Conservation (phyloP, 2,888 invertebrate species). For the Ypsolopha sequella region DNA sequence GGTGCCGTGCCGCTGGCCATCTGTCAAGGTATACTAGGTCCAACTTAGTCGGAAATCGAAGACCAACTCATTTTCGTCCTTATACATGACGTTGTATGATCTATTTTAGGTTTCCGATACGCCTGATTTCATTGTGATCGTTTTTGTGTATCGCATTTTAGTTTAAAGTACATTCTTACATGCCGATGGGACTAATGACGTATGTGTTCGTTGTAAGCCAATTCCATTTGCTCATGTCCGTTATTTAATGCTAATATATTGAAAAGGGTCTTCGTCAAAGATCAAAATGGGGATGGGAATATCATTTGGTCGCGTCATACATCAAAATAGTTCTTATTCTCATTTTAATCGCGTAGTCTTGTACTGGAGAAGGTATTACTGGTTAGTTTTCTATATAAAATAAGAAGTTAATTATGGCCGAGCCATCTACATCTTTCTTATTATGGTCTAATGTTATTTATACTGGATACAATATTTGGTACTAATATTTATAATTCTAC, state of each 20-base stretch:
- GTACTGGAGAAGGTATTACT: not conserved
- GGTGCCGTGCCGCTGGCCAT: too few relatives aligned
- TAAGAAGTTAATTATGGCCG: not conserved
- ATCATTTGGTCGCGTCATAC: not conserved
- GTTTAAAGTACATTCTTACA: too few relatives aligned
- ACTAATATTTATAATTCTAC: slow-evolving; percentile 2
- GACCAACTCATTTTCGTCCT: too few relatives aligned
- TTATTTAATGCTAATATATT: too few relatives aligned
- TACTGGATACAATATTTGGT: slow-evolving; percentile 1
- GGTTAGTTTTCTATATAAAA: not conserved
- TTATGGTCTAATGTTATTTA: not conserved
- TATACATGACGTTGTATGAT: too few relatives aligned
- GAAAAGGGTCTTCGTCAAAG: too few relatives aligned
- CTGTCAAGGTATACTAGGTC: too few relatives aligned
- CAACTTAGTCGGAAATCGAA: too few relatives aligned
- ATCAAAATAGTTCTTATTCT: not conserved
- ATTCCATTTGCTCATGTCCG: slow-evolving; percentile 1
- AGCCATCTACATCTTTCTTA: not conserved
- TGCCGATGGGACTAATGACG: too few relatives aligned
- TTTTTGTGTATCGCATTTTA: too few relatives aligned
- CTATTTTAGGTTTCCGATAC: too few relatives aligned
- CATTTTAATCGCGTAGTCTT: not conserved
- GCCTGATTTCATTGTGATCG: too few relatives aligned
- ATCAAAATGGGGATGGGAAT: slow-evolving; percentile 1
- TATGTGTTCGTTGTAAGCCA: not conserved